Evolutionary conservation across 2,113 vertebrate species (phyloP).

Genomic region (Trachemys scripta): DNA sequence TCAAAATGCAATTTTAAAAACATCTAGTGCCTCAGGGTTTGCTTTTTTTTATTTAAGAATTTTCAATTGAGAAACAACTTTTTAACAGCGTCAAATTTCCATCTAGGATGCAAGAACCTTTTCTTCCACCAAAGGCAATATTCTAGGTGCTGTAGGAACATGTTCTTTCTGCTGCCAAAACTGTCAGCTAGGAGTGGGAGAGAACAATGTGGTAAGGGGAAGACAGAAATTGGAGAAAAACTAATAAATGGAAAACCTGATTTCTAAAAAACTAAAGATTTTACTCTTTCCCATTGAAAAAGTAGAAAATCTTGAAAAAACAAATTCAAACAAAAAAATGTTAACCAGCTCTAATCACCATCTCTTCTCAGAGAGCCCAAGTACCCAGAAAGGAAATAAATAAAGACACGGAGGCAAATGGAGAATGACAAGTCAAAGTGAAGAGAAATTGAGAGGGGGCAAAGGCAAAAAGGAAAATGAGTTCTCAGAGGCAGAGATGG

Average conservation of each 20-base stretch:
- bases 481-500: neutral
- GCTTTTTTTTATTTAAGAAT: neutral
- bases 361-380: neutral
- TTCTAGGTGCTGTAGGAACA: neutral
- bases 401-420: neutral
- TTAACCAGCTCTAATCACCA: neutral
- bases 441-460: neutral
- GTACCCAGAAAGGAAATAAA: neutral
- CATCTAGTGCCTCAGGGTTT: neutral
- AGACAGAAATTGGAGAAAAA: neutral
- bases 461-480: neutral
- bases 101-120: neutral
- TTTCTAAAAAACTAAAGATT: neutral
- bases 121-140: rapidly evolving
- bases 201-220: neutral
- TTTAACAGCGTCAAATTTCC: constrained; percentile 12
- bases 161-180: neutral
- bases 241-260: neutral
- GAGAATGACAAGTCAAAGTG: neutral
- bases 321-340: neutral
- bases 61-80: constrained; percentile 33
- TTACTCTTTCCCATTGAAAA: neutral
- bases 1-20: neutral
- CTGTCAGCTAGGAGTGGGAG: neutral
- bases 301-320: neutral